A percentile compares a stretch with the other conserved stretches of the same genome.
Evolutionary conservation across 1,140 invertebrate species (phyloP).

Genomic region (Scaptomyza pallida): DNA sequence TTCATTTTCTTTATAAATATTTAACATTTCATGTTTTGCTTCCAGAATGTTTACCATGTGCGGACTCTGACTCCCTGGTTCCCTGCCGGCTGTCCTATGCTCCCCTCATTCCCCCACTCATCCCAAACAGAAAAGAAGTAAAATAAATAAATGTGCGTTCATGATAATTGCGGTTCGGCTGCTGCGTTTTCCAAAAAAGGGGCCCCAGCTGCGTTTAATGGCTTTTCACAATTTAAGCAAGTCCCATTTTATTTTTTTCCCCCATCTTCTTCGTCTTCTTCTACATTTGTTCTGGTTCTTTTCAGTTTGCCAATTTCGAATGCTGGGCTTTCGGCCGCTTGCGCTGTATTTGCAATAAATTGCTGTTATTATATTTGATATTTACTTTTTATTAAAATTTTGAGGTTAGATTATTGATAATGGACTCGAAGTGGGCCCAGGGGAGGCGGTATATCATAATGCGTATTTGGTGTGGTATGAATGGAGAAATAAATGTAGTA

Average conservation of each 20-base stretch:
- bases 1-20: slow-evolving; percentile 72
- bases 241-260: slow-evolving; percentile 69
- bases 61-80: not conserved
- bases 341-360: slow-evolving; percentile 64
- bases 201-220: slow-evolving; percentile 78
- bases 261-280: slow-evolving; percentile 29
- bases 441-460: too few species aligned
- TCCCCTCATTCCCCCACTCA: slow-evolving; percentile 2
- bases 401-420: slow-evolving; percentile 39
- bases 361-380: slow-evolving; percentile 74
- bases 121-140: not conserved
- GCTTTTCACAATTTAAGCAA: slow-evolving; percentile 79
- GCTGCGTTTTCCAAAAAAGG: slow-evolving; percentile 28
- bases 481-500: not conserved
- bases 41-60: slow-evolving; percentile 50
- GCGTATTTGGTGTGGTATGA: not conserved
- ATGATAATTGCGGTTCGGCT: slow-evolving; percentile 75
- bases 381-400: slow-evolving; percentile 77
- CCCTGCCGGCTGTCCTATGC: slow-evolving; percentile 23
- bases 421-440: slow-evolving; percentile 1
- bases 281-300: not conserved
- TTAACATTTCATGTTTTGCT: slow-evolving; percentile 71
- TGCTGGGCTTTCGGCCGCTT: not conserved
- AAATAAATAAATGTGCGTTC: slow-evolving; percentile 58
- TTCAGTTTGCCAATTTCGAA: slow-evolving; percentile 3